A percentile compares a stretch with the other conserved stretches of the same genome.
Evolutionary conservation across 2,113 vertebrate genomes (phyloP).

Genomic region (Campylomormyrus tamandua): DNA sequence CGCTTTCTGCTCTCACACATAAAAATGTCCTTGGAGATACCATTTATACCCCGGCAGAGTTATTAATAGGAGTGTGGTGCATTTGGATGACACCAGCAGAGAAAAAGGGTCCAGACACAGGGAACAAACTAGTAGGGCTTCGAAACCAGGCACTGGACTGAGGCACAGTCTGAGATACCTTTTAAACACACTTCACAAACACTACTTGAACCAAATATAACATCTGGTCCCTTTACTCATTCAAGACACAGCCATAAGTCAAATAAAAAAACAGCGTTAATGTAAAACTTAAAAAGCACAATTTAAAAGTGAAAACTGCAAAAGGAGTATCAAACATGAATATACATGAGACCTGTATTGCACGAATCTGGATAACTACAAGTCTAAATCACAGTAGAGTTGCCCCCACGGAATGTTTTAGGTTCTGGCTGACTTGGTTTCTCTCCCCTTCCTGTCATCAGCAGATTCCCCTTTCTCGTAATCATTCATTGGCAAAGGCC

Average conservation of each 20-base stretch:
- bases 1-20: constrained; percentile 35
- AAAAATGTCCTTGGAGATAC: constrained; percentile 29
- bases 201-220: not conserved
- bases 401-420: not conserved
- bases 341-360: not conserved
- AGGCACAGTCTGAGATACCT: not conserved
- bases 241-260: not conserved
- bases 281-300: not conserved
- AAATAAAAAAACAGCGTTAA: not conserved
- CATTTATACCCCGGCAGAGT: constrained; percentile 51
- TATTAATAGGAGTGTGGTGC: constrained; percentile 54
- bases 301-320: not conserved
- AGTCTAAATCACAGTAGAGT: not conserved
- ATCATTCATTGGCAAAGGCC: not conserved
- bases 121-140: not conserved
- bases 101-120: constrained; percentile 23
- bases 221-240: not conserved
- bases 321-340: not conserved
- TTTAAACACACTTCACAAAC: not conserved
- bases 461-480: not conserved
- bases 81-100: constrained; percentile 43
- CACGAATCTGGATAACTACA: not conserved
- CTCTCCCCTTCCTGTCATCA: not conserved
- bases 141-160: not conserved
- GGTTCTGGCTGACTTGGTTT: not conserved